Base-by-base conservation (phyloP, 2,797 vertebrate genomes). In the Xenopus petersii region DNA sequence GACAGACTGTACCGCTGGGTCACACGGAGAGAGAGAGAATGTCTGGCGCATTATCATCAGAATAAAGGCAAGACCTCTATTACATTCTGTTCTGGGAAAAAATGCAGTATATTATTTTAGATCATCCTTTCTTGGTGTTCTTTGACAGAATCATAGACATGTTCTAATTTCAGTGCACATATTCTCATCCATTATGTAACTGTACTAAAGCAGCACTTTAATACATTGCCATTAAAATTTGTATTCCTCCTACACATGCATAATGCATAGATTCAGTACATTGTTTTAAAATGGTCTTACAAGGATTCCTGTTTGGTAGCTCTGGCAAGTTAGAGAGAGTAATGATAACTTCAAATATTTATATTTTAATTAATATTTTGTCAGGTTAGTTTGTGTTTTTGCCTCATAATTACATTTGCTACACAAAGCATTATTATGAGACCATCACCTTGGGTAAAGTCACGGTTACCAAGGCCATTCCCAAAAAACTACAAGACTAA, bases 11-110 rank as follows among this genome's bases (percentile, higher is more conserved):
- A 36, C 49, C 24, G 21, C 2, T 54, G 15, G 21, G 74, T 75
- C 60, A 65, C 12, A 59, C 48, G 26, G 51, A 60, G 67, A 59
- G 60, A 59, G 60, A 70, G 61, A 12, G 33, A 69, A 26, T 21
- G 74, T 64, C 74, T 48, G 61, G 17, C 58, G 64, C 49, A 64
- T 70, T 64, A 64, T 70, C 54, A 65, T 55, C 60, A 70, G 55
- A 48, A 54, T 10, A 65, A 55, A 51, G 26, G 6, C 42, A 2
- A 10, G 17, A 36, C 51, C 36, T 58, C 66, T 42, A 74, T 59
- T 15, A 26, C 54, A 67, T 66, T 74, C 24, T 74, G 54, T n/a
- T 67, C 42, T 1, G 36, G 8, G 8, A 48, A 47, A 74, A 65
- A 67, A 66, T 73, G 54, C 16, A 47, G 17, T 30, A 59, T 66